Base-by-base conservation (phyloP, 2,113 vertebrate genomes). In the Myanophis thanlyinensis region DNA sequence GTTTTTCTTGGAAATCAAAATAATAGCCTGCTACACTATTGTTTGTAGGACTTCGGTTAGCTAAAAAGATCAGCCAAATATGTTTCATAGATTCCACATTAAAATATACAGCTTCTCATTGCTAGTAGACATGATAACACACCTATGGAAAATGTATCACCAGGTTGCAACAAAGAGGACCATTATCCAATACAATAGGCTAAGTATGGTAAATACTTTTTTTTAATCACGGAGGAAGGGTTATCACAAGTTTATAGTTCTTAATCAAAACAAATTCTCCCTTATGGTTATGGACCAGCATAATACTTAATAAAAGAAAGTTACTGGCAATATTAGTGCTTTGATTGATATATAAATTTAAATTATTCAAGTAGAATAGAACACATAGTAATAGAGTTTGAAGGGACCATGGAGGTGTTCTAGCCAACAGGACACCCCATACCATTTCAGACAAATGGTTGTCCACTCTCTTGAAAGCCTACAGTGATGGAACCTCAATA, bases 21-120 rank as follows among this genome's bases (percentile, higher is more conserved):
- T 27, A 93, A 87, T 5, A 90, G 40, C 92, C 87, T 89, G 90
- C 91, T 91, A 84, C 59, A 91, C 5, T 89, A 90, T 93, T 85
- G 91, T 94, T 96, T 90, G 12, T 92, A 92, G 89, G 90, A 46
- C 91, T 95, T 95, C 67, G 62, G 80, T 92, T 93, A 90, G 23
- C 85, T 85, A n/a, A 44, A 84, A 89, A 40, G 84, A 85, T 20
- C n/a, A 59, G 53, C n/a, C 12, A 22, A 49, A 49, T 40, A 53
- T 59, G 30, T 40, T 44, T 51, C 52, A 13, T 25, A 52, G 49
- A 9, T 47, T 53, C 49, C 49, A 54, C 20, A 89, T 35, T 89
- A 92, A 44, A 44, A 89, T 40, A 59, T 25, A 53, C 35, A 54
- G 15, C 40, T 18, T 92, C 23, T 88, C 15, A 47, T 46, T 92